phyloP scores from a whole-genome alignment of 2,888 invertebrate species.

The Sclerodermus sp. region DNA sequence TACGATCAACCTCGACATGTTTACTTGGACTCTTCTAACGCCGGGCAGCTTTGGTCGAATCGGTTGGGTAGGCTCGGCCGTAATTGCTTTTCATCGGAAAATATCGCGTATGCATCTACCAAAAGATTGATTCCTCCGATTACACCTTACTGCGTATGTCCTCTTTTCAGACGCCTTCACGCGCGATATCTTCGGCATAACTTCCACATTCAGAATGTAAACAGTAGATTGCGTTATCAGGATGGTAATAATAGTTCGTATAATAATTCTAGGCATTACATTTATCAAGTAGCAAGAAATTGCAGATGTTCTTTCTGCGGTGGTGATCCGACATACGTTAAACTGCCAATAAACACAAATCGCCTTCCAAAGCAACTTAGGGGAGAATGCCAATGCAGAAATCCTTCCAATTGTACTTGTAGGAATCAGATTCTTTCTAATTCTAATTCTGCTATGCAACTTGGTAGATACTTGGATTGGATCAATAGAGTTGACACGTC shows the following conservation, averaged over 20 bases:
- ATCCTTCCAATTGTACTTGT: conserved; percentile 39
- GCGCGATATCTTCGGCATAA: conserved; percentile 41
- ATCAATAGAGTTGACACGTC: conserved; percentile 36
- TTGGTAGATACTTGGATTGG: conserved; percentile 40
- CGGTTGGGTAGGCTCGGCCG: conserved; percentile 43
- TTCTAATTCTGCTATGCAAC: conserved; percentile 45
- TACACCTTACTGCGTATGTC: conserved; percentile 38
- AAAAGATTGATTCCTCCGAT: conserved; percentile 38
- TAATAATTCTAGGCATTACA: conserved; percentile 43
- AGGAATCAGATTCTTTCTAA: conserved; percentile 37
- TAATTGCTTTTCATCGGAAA: conserved; percentile 53
- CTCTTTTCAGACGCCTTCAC: conserved; percentile 42
- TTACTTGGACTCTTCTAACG: conserved; percentile 35
- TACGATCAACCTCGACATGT: conserved; percentile 42
- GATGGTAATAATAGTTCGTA: conserved; percentile 26
- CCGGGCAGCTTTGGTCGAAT: conserved; percentile 40
- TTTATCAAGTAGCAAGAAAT: conserved; percentile 47
- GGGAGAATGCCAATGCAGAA: conserved; percentile 42
- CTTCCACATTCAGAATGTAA: conserved; percentile 38
- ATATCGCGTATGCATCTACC: conserved; percentile 45
- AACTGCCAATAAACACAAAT: conserved; percentile 36
- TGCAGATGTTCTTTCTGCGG: conserved; percentile 48
- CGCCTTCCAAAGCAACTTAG: conserved; percentile 37
- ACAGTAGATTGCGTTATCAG: conserved; percentile 41
- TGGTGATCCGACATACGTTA: conserved; percentile 42